phyloP scores from a whole-genome alignment of 2,113 vertebrate species.

The Chelonoidis abingdonii region DNA sequence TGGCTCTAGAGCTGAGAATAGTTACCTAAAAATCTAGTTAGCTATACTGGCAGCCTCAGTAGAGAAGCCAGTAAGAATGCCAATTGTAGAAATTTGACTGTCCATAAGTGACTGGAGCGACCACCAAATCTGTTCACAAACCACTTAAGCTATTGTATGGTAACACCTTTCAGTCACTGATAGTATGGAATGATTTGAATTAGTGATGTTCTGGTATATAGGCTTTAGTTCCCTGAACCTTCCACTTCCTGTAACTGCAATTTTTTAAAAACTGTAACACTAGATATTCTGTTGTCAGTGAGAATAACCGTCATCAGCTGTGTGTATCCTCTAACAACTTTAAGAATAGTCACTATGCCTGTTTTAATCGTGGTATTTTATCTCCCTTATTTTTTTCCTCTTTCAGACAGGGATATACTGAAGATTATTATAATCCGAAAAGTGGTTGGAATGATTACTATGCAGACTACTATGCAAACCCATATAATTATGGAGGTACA shows the following conservation, averaged over 20 bases:
- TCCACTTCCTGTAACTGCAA: neutral
- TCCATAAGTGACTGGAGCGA: conserved; percentile 5
- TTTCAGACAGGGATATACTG: conserved; percentile 88
- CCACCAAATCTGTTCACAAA: neutral
- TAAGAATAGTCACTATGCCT: neutral
- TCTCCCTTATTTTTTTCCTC: neutral
- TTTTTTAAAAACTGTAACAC: neutral
- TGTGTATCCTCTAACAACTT: neutral
- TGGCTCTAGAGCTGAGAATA: neutral
- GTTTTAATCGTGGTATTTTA: neutral
- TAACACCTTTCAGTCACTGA: neutral
- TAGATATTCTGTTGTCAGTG: neutral
- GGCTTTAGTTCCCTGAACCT: neutral
- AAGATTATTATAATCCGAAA: conserved; percentile 82
- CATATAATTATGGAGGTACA: conserved; percentile 84
- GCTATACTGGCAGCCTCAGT: neutral
- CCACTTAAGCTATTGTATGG: neutral
- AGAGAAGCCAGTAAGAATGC: conserved; percentile 7
- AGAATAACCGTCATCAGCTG: neutral
- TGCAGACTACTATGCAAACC: conserved; percentile 83
- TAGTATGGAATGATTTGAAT: neutral
- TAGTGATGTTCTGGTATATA: neutral
- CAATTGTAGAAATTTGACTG: conserved; percentile 14
- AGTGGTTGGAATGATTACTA: conserved; percentile 90
- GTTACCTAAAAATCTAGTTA: conserved; percentile 14